Evolutionary conservation across 2,797 vertebrate species (phyloP).

Genomic region (Phalanger gymnotis): DNA sequence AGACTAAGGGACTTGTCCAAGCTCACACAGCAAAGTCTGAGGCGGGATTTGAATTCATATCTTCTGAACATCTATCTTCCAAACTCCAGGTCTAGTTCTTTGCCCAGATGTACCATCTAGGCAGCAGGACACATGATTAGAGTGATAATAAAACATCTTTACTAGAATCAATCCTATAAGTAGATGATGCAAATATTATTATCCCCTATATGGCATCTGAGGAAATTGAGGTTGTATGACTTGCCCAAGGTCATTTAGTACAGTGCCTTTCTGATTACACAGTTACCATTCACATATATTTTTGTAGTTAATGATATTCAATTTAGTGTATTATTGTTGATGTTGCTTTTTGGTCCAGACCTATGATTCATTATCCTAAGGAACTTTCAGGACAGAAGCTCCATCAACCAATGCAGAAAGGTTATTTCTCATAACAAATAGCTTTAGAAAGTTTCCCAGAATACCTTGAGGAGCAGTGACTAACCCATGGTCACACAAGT

Average conservation of each 20-base stretch:
- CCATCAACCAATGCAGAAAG: neutral
- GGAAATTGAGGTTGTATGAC: neutral
- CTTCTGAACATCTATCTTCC: no score
- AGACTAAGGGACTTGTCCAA: neutral
- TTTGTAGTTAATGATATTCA: neutral
- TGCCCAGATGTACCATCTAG: neutral
- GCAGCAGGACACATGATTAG: neutral
- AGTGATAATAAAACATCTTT: neutral
- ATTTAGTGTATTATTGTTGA: neutral
- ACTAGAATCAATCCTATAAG: neutral
- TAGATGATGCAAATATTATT: neutral
- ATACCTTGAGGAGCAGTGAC: neutral
- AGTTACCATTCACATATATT: neutral
- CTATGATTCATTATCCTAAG: neutral
- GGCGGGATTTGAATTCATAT: neutral
- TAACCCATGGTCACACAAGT: neutral
- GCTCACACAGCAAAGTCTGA: neutral
- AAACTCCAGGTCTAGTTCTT: neutral
- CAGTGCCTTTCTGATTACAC: neutral
- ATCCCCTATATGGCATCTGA: neutral
- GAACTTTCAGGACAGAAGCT: neutral
- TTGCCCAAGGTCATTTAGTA: neutral
- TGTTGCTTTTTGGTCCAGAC: neutral
- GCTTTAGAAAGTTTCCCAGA: neutral
- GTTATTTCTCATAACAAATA: neutral